Percentiles rank a stretch among this genome's conserved stretches.
Conservation (phyloP, 1,140 invertebrate species). For the Cydia amplana region DNA sequence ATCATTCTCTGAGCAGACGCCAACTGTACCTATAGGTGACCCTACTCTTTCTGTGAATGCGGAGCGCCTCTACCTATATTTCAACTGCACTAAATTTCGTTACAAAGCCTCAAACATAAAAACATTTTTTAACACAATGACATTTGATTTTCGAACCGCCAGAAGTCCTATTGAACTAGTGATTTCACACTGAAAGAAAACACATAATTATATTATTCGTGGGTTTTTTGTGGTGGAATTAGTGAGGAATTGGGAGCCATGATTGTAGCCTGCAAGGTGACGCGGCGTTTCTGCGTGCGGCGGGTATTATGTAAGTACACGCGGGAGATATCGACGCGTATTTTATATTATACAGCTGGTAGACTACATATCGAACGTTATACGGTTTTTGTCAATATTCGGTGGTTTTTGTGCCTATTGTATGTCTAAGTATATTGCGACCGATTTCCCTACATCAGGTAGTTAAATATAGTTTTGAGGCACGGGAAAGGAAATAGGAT, state of each 20-base stretch:
- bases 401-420: too few species aligned
- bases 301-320: not conserved
- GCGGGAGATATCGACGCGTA: not conserved
- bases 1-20: too few species aligned
- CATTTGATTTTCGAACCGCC: conserved; percentile 3
- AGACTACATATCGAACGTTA: not conserved
- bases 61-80: too few species aligned
- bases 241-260: conserved; percentile 23
- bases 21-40: too few species aligned
- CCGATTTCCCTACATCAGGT: too few species aligned
- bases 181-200: conserved; percentile 35
- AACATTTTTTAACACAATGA: conserved; percentile 24
- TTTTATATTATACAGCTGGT: not conserved
- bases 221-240: conserved; percentile 26
- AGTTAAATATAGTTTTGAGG: too few species aligned
- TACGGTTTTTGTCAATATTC: too few species aligned
- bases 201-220: conserved; percentile 36
- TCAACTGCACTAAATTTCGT: too few species aligned
- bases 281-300: not conserved
- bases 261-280: conserved; percentile 31
- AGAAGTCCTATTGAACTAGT: conserved; percentile 33
- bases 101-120: not conserved
- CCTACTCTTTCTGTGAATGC: too few species aligned
- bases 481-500: too few species aligned
- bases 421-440: too few species aligned